Base-by-base conservation (phyloP, 2,888 invertebrate genomes). In the Dynastes maya region DNA sequence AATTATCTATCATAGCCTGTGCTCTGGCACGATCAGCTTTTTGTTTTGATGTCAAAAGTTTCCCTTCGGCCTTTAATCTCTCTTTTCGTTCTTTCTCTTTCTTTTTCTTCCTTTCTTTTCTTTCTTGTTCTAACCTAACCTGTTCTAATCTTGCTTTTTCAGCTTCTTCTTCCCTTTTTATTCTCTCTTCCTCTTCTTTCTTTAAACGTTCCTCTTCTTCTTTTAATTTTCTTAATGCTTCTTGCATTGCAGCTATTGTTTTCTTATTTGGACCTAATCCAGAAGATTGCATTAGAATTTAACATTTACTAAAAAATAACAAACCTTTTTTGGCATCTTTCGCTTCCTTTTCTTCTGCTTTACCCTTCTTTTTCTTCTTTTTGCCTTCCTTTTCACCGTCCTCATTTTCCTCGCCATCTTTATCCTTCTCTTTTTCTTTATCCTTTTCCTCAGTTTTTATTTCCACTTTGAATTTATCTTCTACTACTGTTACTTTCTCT, bases 1-100 rank as follows among this genome's bases (percentile, higher is more conserved):
- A 90, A 1, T 95, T 94, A 75, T 97, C 97, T 80, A 98, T 89
- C 91, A 97, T 92, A 78, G 96, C 96, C 88, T 96, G 95, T 6
- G 97, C 97, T 82, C 97, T 91, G 0, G 96, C 95, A 81, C 95
- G 93, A 84, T 97, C 97, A 82, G 95, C 95, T 87, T 97, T 98
- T 87, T 99, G 98, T 88, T 98, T 98, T 0, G 96, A 94, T 1
- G 98, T 98, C 79, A 98, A 89, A 49, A 97, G 90, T 89, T 97
- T 98, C 2, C 99, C 99, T 89, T 98, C 98, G n/a, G 96, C 96
- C 88, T 98, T 98, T 83, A 97, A 91, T 86, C 97, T 92, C 85
- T 97, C 97, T 88, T 96, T 97, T 71, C 96, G 92, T 86, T 98
- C 98, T 86, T 96, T 97, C 89, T 98, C 97, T 85, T 96, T 96